phyloP scores from a whole-genome alignment of 1,140 invertebrate species.

The Caenorhabditis briggsae region DNA sequence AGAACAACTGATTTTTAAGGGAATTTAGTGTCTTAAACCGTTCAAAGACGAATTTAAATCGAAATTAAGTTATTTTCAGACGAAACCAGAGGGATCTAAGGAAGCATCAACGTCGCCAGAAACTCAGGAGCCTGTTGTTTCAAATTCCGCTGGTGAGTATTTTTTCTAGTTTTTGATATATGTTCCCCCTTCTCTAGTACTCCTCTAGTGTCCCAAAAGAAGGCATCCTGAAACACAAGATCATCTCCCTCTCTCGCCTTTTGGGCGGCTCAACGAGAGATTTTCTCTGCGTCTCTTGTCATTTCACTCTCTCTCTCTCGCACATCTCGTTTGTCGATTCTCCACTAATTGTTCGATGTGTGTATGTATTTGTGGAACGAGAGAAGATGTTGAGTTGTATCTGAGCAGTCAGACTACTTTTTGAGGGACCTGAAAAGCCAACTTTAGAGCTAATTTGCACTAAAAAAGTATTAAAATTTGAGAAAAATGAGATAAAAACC shows the following conservation, averaged over 20 bases:
- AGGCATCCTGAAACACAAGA: constrained; percentile 5
- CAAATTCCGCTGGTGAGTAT: too few species aligned
- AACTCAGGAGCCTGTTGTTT: too few species aligned
- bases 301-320: not conserved
- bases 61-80: not conserved
- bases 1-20: too few species aligned
- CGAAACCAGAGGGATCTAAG: not conserved
- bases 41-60: not conserved
- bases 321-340: not conserved
- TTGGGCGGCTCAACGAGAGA: not conserved
- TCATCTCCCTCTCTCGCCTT: not conserved
- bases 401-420: too few species aligned
- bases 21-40: not conserved
- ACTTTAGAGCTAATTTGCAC: too few species aligned
- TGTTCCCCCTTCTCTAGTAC: not conserved
- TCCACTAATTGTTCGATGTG: not conserved
- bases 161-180: too few species aligned
- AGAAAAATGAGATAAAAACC: too few species aligned
- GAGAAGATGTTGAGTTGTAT: too few species aligned
- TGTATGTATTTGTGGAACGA: not conserved
- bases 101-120: not conserved
- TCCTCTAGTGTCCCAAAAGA: not conserved
- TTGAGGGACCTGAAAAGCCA: too few species aligned
- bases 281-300: not conserved
- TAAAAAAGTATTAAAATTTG: too few species aligned